These are phyloP conservation scores for Patagioenas fasciata DNA, from an alignment of 2,113 vertebrate genomes.

Conservation along the genomic window DNA sequence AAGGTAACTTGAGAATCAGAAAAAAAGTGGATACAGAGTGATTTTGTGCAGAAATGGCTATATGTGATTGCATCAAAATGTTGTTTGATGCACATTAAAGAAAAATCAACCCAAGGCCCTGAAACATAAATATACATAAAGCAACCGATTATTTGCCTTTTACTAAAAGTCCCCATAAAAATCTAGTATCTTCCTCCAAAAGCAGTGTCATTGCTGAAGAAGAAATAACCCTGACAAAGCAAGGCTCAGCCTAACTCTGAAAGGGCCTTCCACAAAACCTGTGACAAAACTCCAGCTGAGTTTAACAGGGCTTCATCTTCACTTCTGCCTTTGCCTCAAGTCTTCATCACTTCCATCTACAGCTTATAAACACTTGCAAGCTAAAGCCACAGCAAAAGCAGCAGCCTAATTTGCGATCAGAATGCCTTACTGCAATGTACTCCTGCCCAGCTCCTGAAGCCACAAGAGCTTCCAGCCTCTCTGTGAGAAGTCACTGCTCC, in stretches of 20 bases:
- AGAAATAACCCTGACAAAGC: background rate
- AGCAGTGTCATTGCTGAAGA: background rate
- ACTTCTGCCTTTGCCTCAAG: background rate
- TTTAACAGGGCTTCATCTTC: background rate
- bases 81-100: background rate
- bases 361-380: background rate
- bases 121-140: background rate
- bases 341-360: background rate
- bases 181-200: background rate
- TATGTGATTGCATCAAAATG: background rate
- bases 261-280: background rate
- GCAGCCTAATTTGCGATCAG: background rate
- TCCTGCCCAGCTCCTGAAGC: background rate
- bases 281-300: background rate
- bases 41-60: background rate
- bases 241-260: background rate
- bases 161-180: background rate
- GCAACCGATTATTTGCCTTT: background rate
- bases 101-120: background rate
- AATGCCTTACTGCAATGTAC: fast-evolving
- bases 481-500: background rate
- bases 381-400: background rate
- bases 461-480: background rate
- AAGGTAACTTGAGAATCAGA: background rate
- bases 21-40: background rate